A percentile compares a stretch with the other conserved stretches of the same genome.
These are phyloP conservation scores for Sturnira hondurensis DNA, from an alignment of 2,113 vertebrate genomes.

Conservation along the genomic window DNA sequence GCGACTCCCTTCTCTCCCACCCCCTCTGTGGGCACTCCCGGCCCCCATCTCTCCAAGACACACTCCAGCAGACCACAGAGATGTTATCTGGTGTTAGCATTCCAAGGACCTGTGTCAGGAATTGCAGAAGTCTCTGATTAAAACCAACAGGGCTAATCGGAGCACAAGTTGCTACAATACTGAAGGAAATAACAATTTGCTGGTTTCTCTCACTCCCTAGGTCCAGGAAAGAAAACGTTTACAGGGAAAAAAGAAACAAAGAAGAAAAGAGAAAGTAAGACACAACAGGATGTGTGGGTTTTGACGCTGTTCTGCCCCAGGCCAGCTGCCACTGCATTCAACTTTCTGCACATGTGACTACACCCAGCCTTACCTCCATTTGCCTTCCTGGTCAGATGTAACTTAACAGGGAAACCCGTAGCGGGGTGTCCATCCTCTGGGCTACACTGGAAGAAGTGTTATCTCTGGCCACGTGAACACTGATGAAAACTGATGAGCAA, in stretches of 20 bases:
- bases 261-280: not conserved
- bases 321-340: rapidly evolving
- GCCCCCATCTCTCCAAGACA: not conserved
- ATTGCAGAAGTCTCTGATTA: constrained; percentile 40
- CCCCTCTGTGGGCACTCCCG: not conserved
- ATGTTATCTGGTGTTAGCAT: constrained; percentile 2
- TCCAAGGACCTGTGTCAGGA: constrained; percentile 34
- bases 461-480: too few relatives aligned
- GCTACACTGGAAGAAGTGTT: too few relatives aligned
- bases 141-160: constrained; percentile 51
- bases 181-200: not conserved
- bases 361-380: rapidly evolving
- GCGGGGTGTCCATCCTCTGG: too few relatives aligned
- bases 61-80: rapidly evolving
- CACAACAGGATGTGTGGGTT: rapidly evolving
- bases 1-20: not conserved
- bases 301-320: not conserved
- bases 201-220: not conserved
- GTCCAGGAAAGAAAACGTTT: constrained; percentile 25
- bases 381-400: not conserved
- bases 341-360: not conserved
- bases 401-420: not conserved
- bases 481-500: too few relatives aligned
- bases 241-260: not conserved
- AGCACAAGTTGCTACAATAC: constrained; percentile 14